Percentiles rank a stretch among this genome's conserved stretches.
Evolutionary conservation across 2,113 vertebrate genomes (phyloP).

Genomic region (Cyphotilapia sp.): DNA sequence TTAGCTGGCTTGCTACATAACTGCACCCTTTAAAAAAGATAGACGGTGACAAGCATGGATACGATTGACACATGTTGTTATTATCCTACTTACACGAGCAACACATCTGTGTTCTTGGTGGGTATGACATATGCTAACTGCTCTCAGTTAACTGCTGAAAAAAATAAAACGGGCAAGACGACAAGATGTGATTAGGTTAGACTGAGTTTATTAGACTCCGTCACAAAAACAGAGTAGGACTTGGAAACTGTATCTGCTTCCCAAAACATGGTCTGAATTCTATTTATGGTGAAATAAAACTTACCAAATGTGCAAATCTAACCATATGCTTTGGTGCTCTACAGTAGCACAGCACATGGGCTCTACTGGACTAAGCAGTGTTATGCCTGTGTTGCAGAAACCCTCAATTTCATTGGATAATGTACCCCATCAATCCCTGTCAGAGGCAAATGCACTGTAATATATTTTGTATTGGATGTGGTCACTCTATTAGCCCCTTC

Average conservation of each 20-base stretch:
- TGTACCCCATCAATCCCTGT: conserved; percentile 61
- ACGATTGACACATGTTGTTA: not conserved
- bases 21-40: not conserved
- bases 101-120: not conserved
- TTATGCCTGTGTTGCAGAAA: conserved; percentile 14
- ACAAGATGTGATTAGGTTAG: not conserved
- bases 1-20: not conserved
- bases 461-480: conserved; percentile 66
- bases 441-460: conserved; percentile 56
- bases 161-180: not conserved
- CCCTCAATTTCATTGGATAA: conserved; percentile 40
- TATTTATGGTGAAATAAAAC: not conserved
- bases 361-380: not conserved
- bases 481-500: conserved; percentile 66
- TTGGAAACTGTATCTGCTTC: not conserved
- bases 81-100: not conserved
- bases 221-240: not conserved
- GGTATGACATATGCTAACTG: not conserved
- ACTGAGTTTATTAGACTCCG: not conserved
- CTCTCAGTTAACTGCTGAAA: not conserved
- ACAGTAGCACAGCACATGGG: not conserved
- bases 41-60: not conserved
- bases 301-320: not conserved
- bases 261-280: not conserved
- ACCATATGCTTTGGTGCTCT: not conserved